These are phyloP conservation scores for Xylophagus ater DNA, from an alignment of 2,888 invertebrate genomes.

Conservation along the genomic window DNA sequence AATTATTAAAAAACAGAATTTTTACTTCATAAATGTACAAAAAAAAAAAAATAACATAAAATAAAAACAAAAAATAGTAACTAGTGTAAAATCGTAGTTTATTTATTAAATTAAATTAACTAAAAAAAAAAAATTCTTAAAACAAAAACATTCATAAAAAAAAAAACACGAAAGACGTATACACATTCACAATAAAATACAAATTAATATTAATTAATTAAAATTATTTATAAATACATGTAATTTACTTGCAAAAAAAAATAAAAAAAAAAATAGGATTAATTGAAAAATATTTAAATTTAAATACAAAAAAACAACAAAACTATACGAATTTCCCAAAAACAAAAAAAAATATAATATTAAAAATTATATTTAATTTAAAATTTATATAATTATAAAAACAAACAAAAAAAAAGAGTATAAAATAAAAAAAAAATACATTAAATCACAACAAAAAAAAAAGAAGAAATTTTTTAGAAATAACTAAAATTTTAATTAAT, in stretches of 20 bases:
- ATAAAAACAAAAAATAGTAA: conserved; percentile 9
- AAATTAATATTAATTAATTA: no score
- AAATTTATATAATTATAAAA: conserved; percentile 12
- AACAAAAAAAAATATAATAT: conserved; percentile 1
- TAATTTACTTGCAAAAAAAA: conserved; percentile 12
- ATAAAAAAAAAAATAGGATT: conserved; percentile 5
- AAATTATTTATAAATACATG: conserved; percentile 5
- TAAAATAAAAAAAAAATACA: conserved; percentile 14
- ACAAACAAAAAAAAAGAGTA: conserved; percentile 15
- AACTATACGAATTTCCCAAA: conserved; percentile 7
- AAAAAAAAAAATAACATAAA: conserved; percentile 6
- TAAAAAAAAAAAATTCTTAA: no score
- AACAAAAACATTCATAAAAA: no score
- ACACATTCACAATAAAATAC: no score
- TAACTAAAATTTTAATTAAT: no score
- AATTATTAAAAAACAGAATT: no score
- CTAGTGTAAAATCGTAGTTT: no score
- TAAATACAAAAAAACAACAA: conserved; percentile 16
- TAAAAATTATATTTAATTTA: conserved; percentile 13
- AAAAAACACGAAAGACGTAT: no score
- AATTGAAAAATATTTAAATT: conserved; percentile 6
- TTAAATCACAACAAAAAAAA: conserved; percentile 14
- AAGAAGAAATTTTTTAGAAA: conserved; percentile 19
- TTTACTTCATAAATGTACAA: no score
- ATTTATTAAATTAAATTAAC: no score